Percentiles rank a stretch among this genome's conserved stretches.
Conservation (phyloP, 2,888 invertebrate genomes). For the Rhodophaea formosa region DNA sequence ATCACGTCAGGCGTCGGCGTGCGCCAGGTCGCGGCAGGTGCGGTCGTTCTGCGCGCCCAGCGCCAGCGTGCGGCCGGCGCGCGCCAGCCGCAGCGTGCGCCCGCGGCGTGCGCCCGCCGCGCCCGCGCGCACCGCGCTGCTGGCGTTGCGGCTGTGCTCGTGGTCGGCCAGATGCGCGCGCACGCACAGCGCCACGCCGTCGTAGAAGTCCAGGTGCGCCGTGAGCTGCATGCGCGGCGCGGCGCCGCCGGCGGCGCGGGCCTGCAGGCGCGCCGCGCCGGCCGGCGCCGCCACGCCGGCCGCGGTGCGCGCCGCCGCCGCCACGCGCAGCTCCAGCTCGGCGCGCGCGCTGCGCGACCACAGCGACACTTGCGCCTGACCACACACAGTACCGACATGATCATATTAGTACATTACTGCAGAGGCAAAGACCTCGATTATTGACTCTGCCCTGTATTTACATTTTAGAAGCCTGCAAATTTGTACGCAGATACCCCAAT, state of each 20-base stretch:
- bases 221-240: constrained; percentile 44
- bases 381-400: too few relatives aligned
- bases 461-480: too few relatives aligned
- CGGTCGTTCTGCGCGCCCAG: constrained; percentile 51
- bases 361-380: constrained; percentile 26
- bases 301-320: constrained; percentile 23
- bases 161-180: constrained; percentile 39
- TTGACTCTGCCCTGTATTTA: too few relatives aligned
- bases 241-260: constrained; percentile 24
- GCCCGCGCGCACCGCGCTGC: constrained; percentile 19
- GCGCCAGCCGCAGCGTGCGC: constrained; percentile 16
- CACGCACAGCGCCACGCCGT: constrained; percentile 55
- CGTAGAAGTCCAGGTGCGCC: constrained; percentile 63
- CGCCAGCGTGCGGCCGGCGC: constrained; percentile 41
- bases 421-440: too few relatives aligned
- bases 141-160: constrained; percentile 22
- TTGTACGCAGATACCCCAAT: too few relatives aligned
- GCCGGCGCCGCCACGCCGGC: constrained; percentile 43
- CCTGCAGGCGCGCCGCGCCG: constrained; percentile 39
- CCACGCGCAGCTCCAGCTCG: constrained; percentile 26
- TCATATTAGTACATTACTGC: background rate
- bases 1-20: constrained; percentile 23
- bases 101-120: constrained; percentile 31
- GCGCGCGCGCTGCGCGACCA: constrained; percentile 29
- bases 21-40: constrained; percentile 49